phyloP scores from a whole-genome alignment of 2,113 vertebrate species.

The human (Homo sapiens) region DNA sequence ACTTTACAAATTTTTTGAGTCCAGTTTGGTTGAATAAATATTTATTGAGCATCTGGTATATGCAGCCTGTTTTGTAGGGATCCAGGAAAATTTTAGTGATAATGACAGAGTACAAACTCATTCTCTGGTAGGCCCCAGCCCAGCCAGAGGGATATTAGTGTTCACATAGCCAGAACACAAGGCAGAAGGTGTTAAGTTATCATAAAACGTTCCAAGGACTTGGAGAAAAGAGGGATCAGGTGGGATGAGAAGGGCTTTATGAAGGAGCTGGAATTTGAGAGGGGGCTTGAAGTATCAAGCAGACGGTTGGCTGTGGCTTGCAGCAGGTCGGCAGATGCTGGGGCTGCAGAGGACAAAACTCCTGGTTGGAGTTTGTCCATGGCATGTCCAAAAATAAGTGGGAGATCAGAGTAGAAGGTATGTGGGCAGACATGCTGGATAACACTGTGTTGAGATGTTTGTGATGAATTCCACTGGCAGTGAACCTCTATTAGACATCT shows the following conservation, averaged over 20 bases:
- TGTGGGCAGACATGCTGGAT: background rate
- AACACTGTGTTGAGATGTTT: background rate
- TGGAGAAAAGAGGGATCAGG: background rate
- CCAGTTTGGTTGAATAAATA: background rate
- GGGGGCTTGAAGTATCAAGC: background rate
- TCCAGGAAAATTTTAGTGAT: background rate
- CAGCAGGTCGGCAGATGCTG: background rate
- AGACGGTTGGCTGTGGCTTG: background rate
- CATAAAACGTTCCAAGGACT: background rate
- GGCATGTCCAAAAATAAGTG: accelerated
- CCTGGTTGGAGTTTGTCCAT: background rate
- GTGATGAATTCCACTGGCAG: background rate
- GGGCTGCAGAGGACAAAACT: background rate
- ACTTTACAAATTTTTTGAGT: background rate
- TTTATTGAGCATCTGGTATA: background rate
- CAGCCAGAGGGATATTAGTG: background rate
- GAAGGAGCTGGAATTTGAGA: background rate
- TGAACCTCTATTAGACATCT: background rate
- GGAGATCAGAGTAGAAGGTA: no score
- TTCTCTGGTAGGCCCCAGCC: background rate
- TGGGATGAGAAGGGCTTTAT: background rate
- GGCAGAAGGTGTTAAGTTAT: background rate
- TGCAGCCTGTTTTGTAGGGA: background rate
- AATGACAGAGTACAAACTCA: background rate
- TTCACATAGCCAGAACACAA: background rate